phyloP scores from a whole-genome alignment of 2,888 invertebrate species.

The Bimastos eiseni region DNA sequence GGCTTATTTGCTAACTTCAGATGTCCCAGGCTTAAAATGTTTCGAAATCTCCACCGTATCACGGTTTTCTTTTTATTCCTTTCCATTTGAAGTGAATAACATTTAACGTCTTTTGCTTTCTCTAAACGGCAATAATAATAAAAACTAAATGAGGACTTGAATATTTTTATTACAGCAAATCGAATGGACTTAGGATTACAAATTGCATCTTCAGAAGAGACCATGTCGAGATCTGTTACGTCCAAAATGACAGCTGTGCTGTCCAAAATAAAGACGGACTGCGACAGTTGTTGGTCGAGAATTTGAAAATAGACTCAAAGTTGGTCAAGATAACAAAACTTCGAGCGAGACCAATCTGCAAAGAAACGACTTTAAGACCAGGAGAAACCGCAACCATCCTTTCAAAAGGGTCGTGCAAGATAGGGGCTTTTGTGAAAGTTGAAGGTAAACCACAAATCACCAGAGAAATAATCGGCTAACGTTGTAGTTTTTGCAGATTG shows the following conservation, averaged over 20 bases:
- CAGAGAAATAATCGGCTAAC: background rate
- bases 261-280: background rate
- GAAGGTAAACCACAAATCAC: background rate
- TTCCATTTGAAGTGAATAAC: too few species aligned
- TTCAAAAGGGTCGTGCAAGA: background rate
- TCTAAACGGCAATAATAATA: too few species aligned
- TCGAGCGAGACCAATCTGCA: background rate
- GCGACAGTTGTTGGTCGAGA: background rate
- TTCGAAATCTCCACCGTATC: too few species aligned
- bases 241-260: background rate
- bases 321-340: background rate
- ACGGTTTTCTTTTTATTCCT: too few species aligned
- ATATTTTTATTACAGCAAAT: background rate
- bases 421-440: background rate
- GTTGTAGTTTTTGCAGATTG: background rate
- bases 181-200: background rate
- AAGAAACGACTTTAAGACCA: background rate
- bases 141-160: background rate
- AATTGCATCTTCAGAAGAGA: slow-evolving; percentile 3
- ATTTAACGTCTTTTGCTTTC: too few species aligned
- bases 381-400: slow-evolving; percentile 3
- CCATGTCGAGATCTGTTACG: background rate
- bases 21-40: too few species aligned
- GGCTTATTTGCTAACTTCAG: too few species aligned
- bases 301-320: background rate